Conservation (phyloP, 2,113 vertebrate genomes). For the Upupa epops region DNA sequence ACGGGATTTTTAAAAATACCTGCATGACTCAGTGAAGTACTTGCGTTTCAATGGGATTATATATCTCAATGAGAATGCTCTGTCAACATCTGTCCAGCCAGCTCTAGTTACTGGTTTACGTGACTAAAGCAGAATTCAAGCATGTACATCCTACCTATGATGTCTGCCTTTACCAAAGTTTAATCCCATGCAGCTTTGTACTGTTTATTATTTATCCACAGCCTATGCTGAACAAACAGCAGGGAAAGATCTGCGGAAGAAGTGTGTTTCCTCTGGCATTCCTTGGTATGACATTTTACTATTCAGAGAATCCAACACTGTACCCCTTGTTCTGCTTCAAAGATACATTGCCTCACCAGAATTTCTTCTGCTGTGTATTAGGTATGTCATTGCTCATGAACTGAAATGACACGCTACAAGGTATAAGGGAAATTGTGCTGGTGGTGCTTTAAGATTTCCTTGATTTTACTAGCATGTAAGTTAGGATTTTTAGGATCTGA, state of each 20-base stretch:
- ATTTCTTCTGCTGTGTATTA: neutral
- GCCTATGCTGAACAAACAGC: neutral
- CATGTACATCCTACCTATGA: neutral
- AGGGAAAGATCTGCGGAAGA: neutral
- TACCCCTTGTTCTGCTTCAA: neutral
- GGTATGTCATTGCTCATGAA: neutral
- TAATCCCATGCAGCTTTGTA: neutral
- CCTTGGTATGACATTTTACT: neutral
- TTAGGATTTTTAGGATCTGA: neutral
- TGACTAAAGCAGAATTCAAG: neutral
- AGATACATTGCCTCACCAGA: neutral
- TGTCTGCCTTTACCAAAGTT: neutral
- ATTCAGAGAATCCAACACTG: neutral
- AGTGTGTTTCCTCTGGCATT: neutral
- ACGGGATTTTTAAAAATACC: neutral
- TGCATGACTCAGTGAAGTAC: neutral
- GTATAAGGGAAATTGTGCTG: neutral
- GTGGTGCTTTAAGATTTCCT: neutral
- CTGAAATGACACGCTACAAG: neutral
- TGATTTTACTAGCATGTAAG: neutral
- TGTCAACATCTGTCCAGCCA: neutral
- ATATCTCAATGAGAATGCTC: neutral
- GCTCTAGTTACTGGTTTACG: neutral
- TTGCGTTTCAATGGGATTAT: neutral
- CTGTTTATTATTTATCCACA: neutral